Evolutionary conservation across 1,140 invertebrate genomes (phyloP).

Genomic region (Cyphomyrmex costatus): DNA sequence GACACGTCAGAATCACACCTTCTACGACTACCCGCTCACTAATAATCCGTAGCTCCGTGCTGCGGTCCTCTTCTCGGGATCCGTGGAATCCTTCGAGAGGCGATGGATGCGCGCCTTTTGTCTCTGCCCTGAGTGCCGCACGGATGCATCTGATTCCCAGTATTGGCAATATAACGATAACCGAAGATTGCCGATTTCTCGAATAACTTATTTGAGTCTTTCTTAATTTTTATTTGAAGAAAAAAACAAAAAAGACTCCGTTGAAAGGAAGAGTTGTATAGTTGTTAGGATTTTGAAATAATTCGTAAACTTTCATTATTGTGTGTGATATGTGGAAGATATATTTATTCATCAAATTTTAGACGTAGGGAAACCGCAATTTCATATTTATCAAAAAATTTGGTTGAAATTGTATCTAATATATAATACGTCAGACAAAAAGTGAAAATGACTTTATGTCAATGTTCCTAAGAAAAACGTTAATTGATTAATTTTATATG

Average conservation of each 20-base stretch:
- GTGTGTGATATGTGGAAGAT: no score
- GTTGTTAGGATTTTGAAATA: no score
- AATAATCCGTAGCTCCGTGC: slow-evolving; percentile 80
- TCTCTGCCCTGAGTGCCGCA: slow-evolving; percentile 62
- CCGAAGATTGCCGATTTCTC: slow-evolving; percentile 11
- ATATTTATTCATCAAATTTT: not conserved
- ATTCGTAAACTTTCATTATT: no score
- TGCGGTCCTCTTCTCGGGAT: slow-evolving; percentile 71
- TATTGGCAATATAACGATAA: slow-evolving; percentile 43
- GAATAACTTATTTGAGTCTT: not conserved
- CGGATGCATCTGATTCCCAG: slow-evolving; percentile 22
- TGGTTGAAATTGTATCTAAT: not conserved
- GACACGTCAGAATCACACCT: slow-evolving; percentile 87
- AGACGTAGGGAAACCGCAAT: not conserved
- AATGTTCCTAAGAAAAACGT: not conserved
- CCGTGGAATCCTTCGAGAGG: slow-evolving; percentile 69
- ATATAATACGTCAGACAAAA: not conserved
- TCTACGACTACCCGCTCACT: slow-evolving; percentile 82
- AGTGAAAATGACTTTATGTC: not conserved
- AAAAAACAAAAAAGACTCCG: no score
- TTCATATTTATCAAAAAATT: not conserved
- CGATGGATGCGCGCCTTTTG: slow-evolving; percentile 65
- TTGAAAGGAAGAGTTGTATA: no score
- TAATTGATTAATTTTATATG: slow-evolving; percentile 8
- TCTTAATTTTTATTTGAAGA: no score